Evolutionary conservation across 2,797 vertebrate genomes (phyloP).

Genomic region (Adrianichthys oophorus): DNA sequence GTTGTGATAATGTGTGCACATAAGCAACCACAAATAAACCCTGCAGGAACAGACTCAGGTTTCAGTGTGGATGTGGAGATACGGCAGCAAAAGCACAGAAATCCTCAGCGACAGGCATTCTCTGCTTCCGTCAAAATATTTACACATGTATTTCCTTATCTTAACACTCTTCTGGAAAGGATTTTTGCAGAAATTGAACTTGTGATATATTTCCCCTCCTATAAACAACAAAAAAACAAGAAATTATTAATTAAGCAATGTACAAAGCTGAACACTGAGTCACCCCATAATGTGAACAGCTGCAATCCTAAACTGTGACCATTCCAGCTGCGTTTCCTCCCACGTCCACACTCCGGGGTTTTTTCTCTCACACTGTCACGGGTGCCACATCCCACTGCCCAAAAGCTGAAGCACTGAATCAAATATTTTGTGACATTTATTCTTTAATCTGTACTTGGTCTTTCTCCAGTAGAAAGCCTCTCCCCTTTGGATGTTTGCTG

Average conservation of each 20-base stretch:
- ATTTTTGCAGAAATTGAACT: neutral
- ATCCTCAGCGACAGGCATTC: conserved; percentile 21
- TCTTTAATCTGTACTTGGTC: neutral
- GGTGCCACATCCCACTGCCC: conserved; percentile 14
- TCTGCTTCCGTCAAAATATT: conserved; percentile 50
- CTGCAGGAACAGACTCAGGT: conserved; percentile 30
- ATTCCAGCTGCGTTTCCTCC: conserved; percentile 70
- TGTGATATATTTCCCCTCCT: neutral
- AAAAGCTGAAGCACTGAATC: conserved; percentile 19
- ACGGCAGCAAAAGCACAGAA: conserved; percentile 15
- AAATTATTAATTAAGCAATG: conserved; percentile 24
- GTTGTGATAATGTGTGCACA: conserved; percentile 32
- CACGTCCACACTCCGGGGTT: conserved; percentile 44
- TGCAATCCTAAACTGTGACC: conserved; percentile 63
- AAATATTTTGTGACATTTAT: conserved; percentile 11
- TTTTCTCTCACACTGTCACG: conserved; percentile 53
- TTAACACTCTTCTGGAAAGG: too few species aligned
- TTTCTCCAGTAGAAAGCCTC: too few species aligned
- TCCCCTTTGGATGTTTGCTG: too few species aligned
- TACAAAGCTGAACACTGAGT: conserved; percentile 35
- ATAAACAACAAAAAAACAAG: conserved; percentile 14
- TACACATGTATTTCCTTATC: neutral
- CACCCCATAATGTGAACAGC: conserved; percentile 69
- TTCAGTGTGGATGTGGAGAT: conserved; percentile 30
- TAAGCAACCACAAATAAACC: conserved; percentile 22